Evolutionary conservation across 2,888 invertebrate species (phyloP), one percentile per base, ranked within the genome.

Genomic region (Encarsia formosa): DNA sequence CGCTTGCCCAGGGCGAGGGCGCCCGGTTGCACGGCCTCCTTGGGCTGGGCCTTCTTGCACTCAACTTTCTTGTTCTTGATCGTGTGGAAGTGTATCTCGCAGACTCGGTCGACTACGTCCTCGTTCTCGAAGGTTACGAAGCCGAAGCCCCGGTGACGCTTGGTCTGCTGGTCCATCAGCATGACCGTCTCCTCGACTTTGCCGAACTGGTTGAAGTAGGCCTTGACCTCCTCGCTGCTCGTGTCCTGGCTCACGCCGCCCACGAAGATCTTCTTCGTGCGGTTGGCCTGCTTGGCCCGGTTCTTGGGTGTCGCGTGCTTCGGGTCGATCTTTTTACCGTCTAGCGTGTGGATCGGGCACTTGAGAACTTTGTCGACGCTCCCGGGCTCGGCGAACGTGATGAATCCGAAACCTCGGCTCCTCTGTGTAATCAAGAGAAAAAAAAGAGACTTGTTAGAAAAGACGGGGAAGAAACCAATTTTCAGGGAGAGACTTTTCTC

Each of bases 91-190:
- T 92, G 92, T 42, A 92, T 91, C 68, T 92, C 91, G 77, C 91
- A 91, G n/a, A 92, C 91, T 59, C 90, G 83, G 72, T 92, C 92
- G 16, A 92, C 92, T 2, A 91, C 89, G 71, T 92, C 91, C 73
- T 92, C 91, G 65, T 87, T 88, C 72, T 91, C 91, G 76, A 92
- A 92, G 34, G 91, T 92, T 54, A 92, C 91, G 76, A 92, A 92
- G 31, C 91, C 92, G 73, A 92, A 92, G 58, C 92, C 92, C 48
- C 92, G 82, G 73, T 92, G 91, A 51, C 92, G 84, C 69, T 91
- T 91, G 24, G 92, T 92, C 76, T 92, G 91, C 76, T 92, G 91
- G 73, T 92, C 91, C 91, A 92, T 92, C 62, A 92, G 80, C 91
- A 92, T 91, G 16, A 91, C 91, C 23, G 91, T 90, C 75, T 92